Evolutionary conservation across 2,888 invertebrate genomes (phyloP), one percentile per base, ranked within the genome.

Genomic region (Papilio protenor): DNA sequence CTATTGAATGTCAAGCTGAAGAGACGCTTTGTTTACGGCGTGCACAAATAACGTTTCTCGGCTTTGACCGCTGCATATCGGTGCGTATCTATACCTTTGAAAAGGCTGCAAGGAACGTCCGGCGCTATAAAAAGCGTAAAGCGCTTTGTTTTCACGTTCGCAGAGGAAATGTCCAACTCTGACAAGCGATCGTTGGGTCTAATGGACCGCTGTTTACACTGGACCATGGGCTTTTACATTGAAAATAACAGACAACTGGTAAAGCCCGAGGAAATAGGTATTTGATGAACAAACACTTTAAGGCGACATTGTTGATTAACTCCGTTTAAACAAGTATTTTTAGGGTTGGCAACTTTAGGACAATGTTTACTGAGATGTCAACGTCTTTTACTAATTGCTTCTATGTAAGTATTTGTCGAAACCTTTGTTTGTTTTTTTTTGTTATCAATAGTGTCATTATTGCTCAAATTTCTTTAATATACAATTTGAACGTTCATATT

Each of bases 181-280:
- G 89, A 88, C 91, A 90, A 85, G 85, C 86, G 86, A 86, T 86
- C 84, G 84, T 84, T 84, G 85, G 85, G 85, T 89, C 88, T 91
- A 91, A 92, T 92, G 89, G 90, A 91, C 86, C 85, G 85, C 86
- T 91, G 87, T 91, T 91, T 91, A 89, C 90, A 87, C 87, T 87
- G 85, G 77, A 86, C 86, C 83, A 83, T 86, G 85, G 84, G 87
- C 88, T 89, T 89, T 89, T 84, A 87, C 84, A 81, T 77, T 80
- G 82, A 84, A 84, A 87, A 87, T 85, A 87, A 85, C 84, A 83
- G 80, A 79, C 84, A 81, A 82, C 82, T 80, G 82, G 83, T 82
- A 80, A 80, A 82, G 82, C 84, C 83, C 83, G 23, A 40, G 40
- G 40, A 40, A 40, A 40, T 40, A 8, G 76, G 74, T 80, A 75